Percentiles rank a stretch among this genome's conserved stretches.
Conservation (phyloP, 1,140 invertebrate species). For the Dryas iulia region DNA sequence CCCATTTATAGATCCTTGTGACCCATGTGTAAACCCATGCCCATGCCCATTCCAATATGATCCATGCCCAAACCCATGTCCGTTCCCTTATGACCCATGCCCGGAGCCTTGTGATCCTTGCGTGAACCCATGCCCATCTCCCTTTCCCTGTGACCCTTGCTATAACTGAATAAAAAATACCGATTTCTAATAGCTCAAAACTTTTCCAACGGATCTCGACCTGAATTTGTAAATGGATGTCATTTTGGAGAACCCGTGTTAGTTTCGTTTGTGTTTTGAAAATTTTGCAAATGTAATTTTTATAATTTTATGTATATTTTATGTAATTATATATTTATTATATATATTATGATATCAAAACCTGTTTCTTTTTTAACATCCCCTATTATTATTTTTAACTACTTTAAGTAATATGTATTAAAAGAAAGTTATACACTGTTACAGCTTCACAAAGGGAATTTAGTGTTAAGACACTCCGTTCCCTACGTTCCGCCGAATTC, state of each 20-base stretch:
- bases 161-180: neutral
- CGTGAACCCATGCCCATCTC: neutral
- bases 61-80: neutral
- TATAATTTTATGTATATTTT: neutral
- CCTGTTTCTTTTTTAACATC: too few species aligned
- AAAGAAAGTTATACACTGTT: too few species aligned
- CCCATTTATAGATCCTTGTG: too few species aligned
- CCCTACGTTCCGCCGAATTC: too few species aligned
- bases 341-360: neutral
- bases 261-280: neutral
- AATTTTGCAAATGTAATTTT: neutral
- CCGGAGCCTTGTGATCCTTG: neutral
- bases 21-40: conserved; percentile 15
- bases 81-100: neutral
- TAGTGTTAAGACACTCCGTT: too few species aligned
- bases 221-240: neutral
- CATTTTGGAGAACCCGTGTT: neutral
- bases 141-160: neutral
- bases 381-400: too few species aligned
- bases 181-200: neutral
- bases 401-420: too few species aligned
- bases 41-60: neutral
- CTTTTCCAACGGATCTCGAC: neutral
- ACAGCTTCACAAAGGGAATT: too few species aligned
- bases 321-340: neutral